phyloP scores from a whole-genome alignment of 2,888 invertebrate genomes.

The Amphipyra tragopoginis region DNA sequence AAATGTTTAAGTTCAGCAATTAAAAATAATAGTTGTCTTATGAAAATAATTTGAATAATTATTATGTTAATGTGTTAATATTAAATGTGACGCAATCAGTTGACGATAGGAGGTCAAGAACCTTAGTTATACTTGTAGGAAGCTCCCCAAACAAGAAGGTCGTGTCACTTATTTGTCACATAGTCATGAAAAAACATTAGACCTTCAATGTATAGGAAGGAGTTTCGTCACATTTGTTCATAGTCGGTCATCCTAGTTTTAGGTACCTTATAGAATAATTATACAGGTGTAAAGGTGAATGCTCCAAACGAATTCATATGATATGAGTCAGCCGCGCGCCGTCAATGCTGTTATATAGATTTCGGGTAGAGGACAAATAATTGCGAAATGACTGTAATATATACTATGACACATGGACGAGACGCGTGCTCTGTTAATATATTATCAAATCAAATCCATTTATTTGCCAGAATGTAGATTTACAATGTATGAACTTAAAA shows the following conservation, averaged over 20 bases:
- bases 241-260: conserved; percentile 11
- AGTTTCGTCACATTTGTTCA: conserved; percentile 40
- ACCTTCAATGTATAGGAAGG: neutral
- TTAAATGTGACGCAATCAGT: conserved; percentile 5
- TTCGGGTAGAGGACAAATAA: neutral
- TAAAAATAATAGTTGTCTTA: conserved; percentile 13
- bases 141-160: conserved; percentile 9
- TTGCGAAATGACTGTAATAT: neutral
- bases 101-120: conserved; percentile 11
- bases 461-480: too few species aligned
- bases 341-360: conserved; percentile 13
- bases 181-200: neutral
- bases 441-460: too few species aligned
- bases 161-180: conserved; percentile 14
- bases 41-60: conserved; percentile 6
- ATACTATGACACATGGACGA: too few species aligned
- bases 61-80: neutral
- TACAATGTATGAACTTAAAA: too few species aligned
- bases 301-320: conserved; percentile 14
- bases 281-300: conserved; percentile 27
- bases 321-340: conserved; percentile 24
- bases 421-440: too few species aligned
- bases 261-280: conserved; percentile 7
- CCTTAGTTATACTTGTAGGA: conserved; percentile 2
- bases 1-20: conserved; percentile 10